These are phyloP conservation scores for Poecile montanus DNA, from an alignment of 2,797 vertebrate species.

Conservation along the genomic window DNA sequence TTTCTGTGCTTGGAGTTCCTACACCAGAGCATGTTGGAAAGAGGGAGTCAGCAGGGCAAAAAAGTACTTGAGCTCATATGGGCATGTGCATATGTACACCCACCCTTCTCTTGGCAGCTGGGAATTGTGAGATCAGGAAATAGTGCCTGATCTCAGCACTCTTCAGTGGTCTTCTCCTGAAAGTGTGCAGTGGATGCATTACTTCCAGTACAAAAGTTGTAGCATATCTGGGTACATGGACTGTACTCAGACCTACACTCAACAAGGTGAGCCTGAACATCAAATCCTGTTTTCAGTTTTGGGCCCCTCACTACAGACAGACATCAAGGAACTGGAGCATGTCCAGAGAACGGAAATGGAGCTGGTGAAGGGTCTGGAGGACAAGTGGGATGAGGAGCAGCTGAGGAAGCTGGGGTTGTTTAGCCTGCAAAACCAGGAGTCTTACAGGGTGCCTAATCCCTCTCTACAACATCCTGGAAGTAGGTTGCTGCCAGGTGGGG, in stretches of 20 bases:
- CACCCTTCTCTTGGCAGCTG: not conserved
- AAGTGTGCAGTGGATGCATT: not conserved
- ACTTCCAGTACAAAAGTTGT: not conserved
- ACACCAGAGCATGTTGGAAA: not conserved
- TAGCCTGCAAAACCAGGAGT: not conserved
- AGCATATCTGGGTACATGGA: not conserved
- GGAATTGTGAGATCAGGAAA: not conserved
- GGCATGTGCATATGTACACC: fast-evolving
- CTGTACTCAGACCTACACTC: not conserved
- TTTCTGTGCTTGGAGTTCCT: too few species aligned
- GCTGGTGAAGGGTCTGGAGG: not conserved
- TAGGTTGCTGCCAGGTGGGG: not conserved
- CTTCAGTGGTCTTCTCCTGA: not conserved
- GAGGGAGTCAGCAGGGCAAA: not conserved
- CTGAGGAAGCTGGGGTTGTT: not conserved
- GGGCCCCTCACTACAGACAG: not conserved
- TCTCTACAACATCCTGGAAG: not conserved
- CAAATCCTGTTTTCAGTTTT: not conserved
- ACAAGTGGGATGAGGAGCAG: not conserved
- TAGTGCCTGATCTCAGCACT: not conserved
- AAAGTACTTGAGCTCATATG: not conserved
- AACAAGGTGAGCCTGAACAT: not conserved
- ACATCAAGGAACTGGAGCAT: not conserved
- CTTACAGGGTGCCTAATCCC: not conserved
- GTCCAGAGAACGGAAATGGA: not conserved